A percentile compares a stretch with the other conserved stretches of the same genome.
These are phyloP conservation scores for Calcarius ornatus DNA, from an alignment of 2,113 vertebrate genomes.

Conservation along the genomic window DNA sequence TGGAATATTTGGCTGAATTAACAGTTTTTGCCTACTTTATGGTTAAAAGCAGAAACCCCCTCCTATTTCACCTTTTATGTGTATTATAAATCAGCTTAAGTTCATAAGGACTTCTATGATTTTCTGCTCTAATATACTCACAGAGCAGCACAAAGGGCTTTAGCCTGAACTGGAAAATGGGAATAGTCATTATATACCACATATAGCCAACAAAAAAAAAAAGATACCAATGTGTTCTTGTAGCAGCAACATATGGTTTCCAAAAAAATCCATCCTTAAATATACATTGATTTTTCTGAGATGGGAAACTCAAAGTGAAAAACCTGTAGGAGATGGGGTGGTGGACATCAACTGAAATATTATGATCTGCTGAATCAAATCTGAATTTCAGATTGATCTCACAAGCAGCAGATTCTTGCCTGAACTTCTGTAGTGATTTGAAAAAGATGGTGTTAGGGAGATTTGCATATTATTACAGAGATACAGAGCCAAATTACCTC, in stretches of 20 bases:
- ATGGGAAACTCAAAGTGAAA: conserved; percentile 7
- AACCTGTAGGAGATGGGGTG: background rate
- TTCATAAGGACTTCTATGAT: background rate
- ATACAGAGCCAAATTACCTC: conserved; percentile 35
- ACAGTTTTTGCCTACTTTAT: conserved; percentile 31
- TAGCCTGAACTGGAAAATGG: background rate
- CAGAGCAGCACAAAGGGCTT: background rate
- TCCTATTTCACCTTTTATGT: conserved; percentile 37
- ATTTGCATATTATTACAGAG: conserved; percentile 18
- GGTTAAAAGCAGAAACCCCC: background rate
- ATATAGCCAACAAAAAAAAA: conserved; percentile 17
- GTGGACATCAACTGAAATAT: conserved; percentile 58
- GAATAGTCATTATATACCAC: background rate
- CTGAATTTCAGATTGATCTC: conserved; percentile 57
- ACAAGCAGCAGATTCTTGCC: conserved; percentile 29
- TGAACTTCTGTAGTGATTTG: conserved; percentile 45
- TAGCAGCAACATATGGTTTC: conserved; percentile 53
- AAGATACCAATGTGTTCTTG: conserved; percentile 28
- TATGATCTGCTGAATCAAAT: conserved; percentile 49
- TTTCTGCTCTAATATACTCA: background rate
- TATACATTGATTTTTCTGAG: conserved; percentile 38
- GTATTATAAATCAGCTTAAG: conserved; percentile 18
- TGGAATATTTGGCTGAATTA: conserved; percentile 35
- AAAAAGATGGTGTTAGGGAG: background rate
- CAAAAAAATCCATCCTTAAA: conserved; percentile 28